phyloP scores from a whole-genome alignment of 2,797 vertebrate species.

The Emys orbicularis region DNA sequence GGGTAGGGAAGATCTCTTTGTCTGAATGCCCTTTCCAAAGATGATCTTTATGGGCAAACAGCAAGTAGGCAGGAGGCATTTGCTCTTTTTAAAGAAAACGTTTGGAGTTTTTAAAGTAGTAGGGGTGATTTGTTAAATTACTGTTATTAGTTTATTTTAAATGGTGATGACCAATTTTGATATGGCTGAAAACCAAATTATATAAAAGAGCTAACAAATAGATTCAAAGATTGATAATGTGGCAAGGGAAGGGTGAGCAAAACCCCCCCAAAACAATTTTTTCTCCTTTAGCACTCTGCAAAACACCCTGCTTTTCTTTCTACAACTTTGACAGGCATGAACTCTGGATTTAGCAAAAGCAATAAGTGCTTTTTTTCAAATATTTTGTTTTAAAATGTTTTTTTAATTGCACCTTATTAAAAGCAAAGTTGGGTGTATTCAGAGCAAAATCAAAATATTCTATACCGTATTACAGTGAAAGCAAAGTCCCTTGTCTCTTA shows the following conservation, averaged over 20 bases:
- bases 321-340: not conserved
- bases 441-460: not conserved
- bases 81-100: not conserved
- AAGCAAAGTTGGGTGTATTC: accelerated
- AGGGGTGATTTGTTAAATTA: accelerated
- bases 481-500: not conserved
- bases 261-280: not conserved
- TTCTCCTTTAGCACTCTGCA: not conserved
- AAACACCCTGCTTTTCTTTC: not conserved
- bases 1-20: not conserved
- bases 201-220: not conserved
- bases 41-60: not conserved
- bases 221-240: not conserved
- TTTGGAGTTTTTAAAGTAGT: not conserved
- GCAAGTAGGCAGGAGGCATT: not conserved
- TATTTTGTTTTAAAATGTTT: not conserved
- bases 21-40: not conserved
- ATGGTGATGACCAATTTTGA: not conserved
- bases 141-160: not conserved
- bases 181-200: not conserved
- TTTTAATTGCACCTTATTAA: not conserved
- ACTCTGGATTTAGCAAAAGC: not conserved
- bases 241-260: not conserved
- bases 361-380: not conserved
- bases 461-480: not conserved